phyloP scores from a whole-genome alignment of 2,888 invertebrate genomes.

The Torymus aiolomorphi region DNA sequence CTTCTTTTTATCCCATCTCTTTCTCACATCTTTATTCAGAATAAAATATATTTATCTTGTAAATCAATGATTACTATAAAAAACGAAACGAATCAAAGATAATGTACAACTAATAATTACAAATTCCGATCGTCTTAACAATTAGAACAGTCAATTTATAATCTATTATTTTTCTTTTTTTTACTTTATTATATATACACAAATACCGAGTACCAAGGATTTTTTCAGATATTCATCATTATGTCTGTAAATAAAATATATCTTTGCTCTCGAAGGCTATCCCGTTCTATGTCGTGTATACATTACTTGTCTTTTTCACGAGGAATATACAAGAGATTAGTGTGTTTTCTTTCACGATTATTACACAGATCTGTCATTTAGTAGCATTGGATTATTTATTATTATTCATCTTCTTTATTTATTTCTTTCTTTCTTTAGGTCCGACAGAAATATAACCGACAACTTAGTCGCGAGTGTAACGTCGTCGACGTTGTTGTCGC shows the following conservation, averaged over 20 bases:
- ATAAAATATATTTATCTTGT: conserved; percentile 55
- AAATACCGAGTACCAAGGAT: conserved; percentile 55
- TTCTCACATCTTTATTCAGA: not conserved
- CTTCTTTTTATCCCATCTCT: conserved; percentile 15
- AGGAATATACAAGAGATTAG: conserved; percentile 48
- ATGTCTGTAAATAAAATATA: conserved; percentile 59
- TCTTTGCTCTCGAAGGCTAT: conserved; percentile 50
- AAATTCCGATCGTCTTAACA: conserved; percentile 53
- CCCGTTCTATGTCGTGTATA: conserved; percentile 35
- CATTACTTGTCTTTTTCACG: conserved; percentile 21
- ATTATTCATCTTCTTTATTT: no score
- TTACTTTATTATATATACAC: conserved; percentile 42
- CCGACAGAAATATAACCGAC: conserved; percentile 22
- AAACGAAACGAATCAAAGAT: conserved; percentile 6
- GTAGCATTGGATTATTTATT: conserved; percentile 12
- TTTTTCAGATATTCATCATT: conserved; percentile 53
- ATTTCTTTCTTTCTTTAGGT: conserved; percentile 16
- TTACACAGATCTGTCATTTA: conserved; percentile 31
- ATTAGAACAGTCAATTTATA: conserved; percentile 54
- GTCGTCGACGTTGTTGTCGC: not conserved
- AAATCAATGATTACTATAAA: conserved; percentile 50
- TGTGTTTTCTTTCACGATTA: conserved; percentile 24
- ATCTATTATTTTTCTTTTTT: conserved; percentile 21
- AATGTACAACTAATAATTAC: conserved; percentile 28
- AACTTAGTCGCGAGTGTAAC: conserved; percentile 19